These are phyloP conservation scores for Rhagium mordax DNA, from an alignment of 2,888 invertebrate species.

Conservation along the genomic window DNA sequence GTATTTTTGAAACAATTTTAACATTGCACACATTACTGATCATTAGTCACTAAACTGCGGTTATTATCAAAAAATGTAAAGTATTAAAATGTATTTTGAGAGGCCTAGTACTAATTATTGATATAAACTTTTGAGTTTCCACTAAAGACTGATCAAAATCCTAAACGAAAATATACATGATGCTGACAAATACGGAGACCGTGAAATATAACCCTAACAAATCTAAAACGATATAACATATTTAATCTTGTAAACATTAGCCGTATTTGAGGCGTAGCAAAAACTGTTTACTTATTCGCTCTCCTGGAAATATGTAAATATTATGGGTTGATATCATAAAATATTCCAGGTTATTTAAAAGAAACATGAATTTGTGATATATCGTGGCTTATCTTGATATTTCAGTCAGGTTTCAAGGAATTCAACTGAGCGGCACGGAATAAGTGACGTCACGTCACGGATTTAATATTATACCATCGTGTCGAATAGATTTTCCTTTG, in stretches of 20 bases:
- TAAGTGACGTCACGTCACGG: conserved; percentile 14
- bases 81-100: too few relatives aligned
- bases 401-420: conserved; percentile 21
- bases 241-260: conserved; percentile 13
- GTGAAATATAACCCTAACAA: not conserved
- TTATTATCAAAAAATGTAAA: too few relatives aligned
- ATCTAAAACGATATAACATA: not conserved
- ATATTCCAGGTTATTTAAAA: conserved; percentile 13
- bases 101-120: too few relatives aligned
- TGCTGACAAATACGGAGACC: not conserved
- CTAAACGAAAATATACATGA: not conserved
- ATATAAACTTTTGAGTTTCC: not conserved
- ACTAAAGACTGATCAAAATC: not conserved
- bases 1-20: too few relatives aligned
- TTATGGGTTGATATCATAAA: conserved; percentile 4
- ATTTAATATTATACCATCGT: not conserved
- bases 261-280: not conserved
- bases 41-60: too few relatives aligned
- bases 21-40: too few relatives aligned
- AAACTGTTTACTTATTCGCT: conserved; percentile 11
- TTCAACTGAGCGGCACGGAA: not conserved
- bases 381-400: conserved; percentile 17
- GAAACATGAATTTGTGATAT: conserved; percentile 13
- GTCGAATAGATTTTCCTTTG: not conserved
- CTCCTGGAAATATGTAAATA: conserved; percentile 18